Conservation (phyloP, 2,888 invertebrate genomes). For the Dexiosoma caninum region DNA sequence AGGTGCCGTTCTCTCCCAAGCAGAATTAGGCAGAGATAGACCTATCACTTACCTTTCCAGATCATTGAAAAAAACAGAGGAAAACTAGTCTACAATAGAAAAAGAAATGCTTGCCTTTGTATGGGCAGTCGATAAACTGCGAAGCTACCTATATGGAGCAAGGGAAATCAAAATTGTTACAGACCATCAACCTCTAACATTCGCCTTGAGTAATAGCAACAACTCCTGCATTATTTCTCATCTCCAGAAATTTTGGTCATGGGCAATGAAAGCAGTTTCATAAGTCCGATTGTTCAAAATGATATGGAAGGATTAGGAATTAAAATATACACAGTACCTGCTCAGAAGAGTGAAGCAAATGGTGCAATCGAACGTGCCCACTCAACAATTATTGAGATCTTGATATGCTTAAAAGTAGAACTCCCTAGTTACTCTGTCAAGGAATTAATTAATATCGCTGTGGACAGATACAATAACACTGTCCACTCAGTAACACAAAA, state of each 20-base stretch:
- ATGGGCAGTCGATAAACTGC: constrained; percentile 32
- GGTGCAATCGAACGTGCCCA: too few species aligned
- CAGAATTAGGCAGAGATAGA: background rate
- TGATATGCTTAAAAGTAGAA: background rate
- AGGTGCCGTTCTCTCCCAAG: constrained; percentile 40
- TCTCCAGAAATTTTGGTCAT: background rate
- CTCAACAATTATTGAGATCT: background rate
- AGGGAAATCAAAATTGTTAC: constrained; percentile 36
- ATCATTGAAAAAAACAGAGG: constrained; percentile 35
- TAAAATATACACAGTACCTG: constrained; percentile 42
- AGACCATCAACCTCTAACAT: constrained; percentile 46
- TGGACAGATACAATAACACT: background rate
- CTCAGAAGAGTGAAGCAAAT: background rate
- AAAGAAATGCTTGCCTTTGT: constrained; percentile 47
- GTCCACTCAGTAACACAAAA: background rate
- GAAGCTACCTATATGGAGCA: constrained; percentile 37
- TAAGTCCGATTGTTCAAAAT: background rate
- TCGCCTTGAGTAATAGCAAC: constrained; percentile 9
- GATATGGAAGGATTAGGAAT: too few species aligned
- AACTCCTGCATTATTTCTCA: background rate
- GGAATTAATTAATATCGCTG: too few species aligned
- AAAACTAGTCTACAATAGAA: constrained; percentile 47
- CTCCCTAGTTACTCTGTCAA: background rate
- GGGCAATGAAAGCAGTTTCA: background rate
- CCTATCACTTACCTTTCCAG: constrained; percentile 48